Conservation (phyloP, 2,888 invertebrate genomes). For the Cephonodes hylas region DNA sequence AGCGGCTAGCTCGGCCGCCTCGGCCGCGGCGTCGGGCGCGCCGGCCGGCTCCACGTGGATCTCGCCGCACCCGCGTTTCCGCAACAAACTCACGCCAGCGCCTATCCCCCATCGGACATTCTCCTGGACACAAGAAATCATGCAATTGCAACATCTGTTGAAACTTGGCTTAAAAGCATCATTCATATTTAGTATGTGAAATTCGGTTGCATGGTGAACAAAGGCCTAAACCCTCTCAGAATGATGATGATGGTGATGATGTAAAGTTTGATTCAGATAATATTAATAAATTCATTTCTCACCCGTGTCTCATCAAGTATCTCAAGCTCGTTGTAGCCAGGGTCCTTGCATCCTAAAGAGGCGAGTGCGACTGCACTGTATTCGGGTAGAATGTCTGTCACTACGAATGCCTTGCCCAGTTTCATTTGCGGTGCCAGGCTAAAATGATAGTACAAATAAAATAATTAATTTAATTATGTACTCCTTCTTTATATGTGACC, state of each 20-base stretch:
- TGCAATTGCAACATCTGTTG: not conserved
- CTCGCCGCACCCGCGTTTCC: constrained; percentile 38
- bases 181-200: no score
- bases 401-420: constrained; percentile 56
- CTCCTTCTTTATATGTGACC: not conserved
- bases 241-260: no score
- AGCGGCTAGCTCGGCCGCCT: constrained; percentile 82
- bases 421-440: constrained; percentile 50
- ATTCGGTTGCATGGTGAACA: no score
- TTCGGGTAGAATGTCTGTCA: constrained; percentile 52
- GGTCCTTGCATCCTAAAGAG: constrained; percentile 48
- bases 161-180: no score
- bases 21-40: constrained; percentile 84
- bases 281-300: constrained; percentile 7
- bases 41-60: constrained; percentile 79
- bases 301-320: constrained; percentile 58
- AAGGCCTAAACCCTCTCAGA: no score
- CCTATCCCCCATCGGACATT: constrained; percentile 63
- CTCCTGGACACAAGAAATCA: constrained; percentile 43
- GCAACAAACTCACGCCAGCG: constrained; percentile 52
- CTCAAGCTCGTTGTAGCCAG: constrained; percentile 54
- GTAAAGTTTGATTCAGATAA: no score
- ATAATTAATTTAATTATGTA: not conserved
- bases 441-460: constrained; percentile 15
- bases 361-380: constrained; percentile 56